phyloP scores from a whole-genome alignment of 2,113 vertebrate genomes.

The Romanogobio albipinnatus region DNA sequence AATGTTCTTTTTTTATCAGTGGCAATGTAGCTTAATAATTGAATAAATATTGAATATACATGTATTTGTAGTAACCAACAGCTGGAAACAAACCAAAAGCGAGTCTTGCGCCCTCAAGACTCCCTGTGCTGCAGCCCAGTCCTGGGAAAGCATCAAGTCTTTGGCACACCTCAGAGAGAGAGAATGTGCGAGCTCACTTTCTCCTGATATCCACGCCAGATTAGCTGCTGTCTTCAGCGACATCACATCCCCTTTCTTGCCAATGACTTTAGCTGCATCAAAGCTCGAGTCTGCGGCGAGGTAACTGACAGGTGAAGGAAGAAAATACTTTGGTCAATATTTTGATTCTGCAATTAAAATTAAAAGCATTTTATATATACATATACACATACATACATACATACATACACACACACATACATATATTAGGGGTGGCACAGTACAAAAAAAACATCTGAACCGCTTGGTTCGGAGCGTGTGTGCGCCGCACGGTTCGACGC shows the following conservation, averaged over 20 bases:
- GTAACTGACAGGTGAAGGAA: constrained; percentile 75
- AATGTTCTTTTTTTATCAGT: background rate
- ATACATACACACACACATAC: too few species aligned
- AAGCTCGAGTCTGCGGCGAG: constrained; percentile 85
- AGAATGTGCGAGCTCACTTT: constrained; percentile 79
- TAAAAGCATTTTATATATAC: too few species aligned
- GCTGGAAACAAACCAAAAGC: constrained; percentile 81
- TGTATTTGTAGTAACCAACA: background rate
- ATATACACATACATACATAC: too few species aligned
- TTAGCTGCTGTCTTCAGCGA: constrained; percentile 85
- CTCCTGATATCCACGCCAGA: constrained; percentile 81
- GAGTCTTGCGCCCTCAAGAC: constrained; percentile 80
- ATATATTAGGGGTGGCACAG: too few species aligned
- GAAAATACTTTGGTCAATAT: background rate
- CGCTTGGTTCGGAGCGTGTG: too few species aligned
- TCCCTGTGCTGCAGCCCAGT: constrained; percentile 87
- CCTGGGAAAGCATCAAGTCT: constrained; percentile 80
- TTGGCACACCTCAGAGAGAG: constrained; percentile 89
- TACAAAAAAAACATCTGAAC: too few species aligned
- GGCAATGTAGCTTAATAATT: too few species aligned
- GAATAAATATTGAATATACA: background rate
- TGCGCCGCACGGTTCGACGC: too few species aligned
- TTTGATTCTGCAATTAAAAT: too few species aligned
- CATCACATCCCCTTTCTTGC: constrained; percentile 86
- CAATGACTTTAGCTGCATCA: constrained; percentile 91